phyloP scores from a whole-genome alignment of 2,888 invertebrate genomes.

The Dynastes grantii region DNA sequence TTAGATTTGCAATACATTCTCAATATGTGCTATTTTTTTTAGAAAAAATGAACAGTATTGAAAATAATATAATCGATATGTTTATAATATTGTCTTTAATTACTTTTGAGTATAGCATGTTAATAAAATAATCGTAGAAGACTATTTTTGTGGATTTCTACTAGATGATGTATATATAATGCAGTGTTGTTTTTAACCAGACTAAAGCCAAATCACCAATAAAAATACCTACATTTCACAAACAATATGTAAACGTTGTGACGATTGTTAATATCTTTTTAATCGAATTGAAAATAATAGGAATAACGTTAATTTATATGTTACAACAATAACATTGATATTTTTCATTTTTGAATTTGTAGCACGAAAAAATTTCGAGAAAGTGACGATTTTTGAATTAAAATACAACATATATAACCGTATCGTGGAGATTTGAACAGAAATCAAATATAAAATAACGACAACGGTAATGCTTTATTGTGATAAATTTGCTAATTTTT shows the following conservation, averaged over 20 bases:
- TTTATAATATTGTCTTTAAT: no score
- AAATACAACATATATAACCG: neutral
- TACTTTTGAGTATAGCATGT: no score
- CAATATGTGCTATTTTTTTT: no score
- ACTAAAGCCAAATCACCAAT: neutral
- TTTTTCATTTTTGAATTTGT: neutral
- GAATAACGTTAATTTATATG: neutral
- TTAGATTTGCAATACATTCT: no score
- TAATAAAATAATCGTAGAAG: no score
- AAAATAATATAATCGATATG: no score
- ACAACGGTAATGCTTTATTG: neutral
- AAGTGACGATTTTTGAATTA: neutral
- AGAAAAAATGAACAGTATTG: no score
- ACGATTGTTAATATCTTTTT: neutral
- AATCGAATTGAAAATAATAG: neutral
- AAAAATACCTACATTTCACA: conserved; percentile 16
- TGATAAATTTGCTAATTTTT: neutral
- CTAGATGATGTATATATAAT: no score
- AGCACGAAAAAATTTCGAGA: neutral
- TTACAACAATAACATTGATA: neutral
- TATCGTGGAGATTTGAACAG: neutral
- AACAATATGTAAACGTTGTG: neutral
- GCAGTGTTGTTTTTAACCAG: neutral
- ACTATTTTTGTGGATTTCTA: no score
- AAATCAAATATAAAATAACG: neutral